These are phyloP conservation scores for Momotus momota DNA, from an alignment of 2,797 vertebrate species.

Conservation along the genomic window DNA sequence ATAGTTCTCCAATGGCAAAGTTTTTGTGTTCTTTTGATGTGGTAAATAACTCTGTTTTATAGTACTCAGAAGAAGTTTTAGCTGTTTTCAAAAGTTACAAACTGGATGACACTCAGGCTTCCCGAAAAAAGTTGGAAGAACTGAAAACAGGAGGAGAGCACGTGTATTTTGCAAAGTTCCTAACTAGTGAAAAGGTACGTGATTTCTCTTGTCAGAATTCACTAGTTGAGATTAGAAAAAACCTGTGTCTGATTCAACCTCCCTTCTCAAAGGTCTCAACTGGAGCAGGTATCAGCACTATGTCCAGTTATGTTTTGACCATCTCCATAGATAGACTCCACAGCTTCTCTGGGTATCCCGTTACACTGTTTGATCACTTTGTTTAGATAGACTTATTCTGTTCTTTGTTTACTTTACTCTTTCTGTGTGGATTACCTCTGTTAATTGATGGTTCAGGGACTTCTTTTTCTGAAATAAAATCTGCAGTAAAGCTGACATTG, in stretches of 20 bases:
- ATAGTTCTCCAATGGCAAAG: not conserved
- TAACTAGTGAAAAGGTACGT: conserved; percentile 96
- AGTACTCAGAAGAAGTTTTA: conserved; percentile 97
- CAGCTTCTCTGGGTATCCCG: not conserved
- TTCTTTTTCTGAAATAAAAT: not conserved
- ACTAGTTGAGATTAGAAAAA: not conserved
- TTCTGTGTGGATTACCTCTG: not conserved
- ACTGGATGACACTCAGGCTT: conserved; percentile 96
- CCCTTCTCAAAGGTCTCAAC: not conserved
- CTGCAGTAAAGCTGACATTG: not conserved
- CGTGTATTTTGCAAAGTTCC: conserved; percentile 98
- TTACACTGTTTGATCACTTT: not conserved
- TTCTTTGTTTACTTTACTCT: not conserved
- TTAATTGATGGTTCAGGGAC: not conserved
- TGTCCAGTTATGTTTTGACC: not conserved
- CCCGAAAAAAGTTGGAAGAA: conserved; percentile 94
- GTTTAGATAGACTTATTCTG: not conserved
- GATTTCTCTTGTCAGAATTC: not conserved
- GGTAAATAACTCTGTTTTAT: conserved; percentile 35
- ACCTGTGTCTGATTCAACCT: not conserved
- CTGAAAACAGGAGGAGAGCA: conserved; percentile 92
- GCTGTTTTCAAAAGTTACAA: conserved; percentile 98
- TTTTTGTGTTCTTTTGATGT: not conserved
- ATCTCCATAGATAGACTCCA: not conserved
- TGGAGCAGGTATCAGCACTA: fast-evolving